Base-by-base conservation (phyloP, 2,113 vertebrate genomes). In the Malaclemys terrapin region DNA sequence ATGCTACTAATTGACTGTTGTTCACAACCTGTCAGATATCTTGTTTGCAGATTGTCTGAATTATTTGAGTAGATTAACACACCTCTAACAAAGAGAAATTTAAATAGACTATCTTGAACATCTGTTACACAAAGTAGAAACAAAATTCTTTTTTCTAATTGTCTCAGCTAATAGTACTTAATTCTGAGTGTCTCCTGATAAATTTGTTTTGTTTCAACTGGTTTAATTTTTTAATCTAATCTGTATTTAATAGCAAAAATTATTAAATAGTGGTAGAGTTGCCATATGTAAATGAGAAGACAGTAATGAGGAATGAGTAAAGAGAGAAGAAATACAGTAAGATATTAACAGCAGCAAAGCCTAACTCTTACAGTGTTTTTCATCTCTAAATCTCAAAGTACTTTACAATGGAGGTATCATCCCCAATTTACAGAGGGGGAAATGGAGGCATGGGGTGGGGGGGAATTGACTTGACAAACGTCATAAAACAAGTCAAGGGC, bases 1-100 rank as follows among this genome's bases (percentile, higher is more conserved):
- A 86, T 53, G 82, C 8, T 95, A 96, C 90, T 95, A 97, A 96
- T 91, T 94, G 94, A 94, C 85, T 94, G 92, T 95, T 97, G 82
- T 97, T 97, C 95, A 91, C 95, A 97, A 94, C 95, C 90, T 96
- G 95, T 96, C 97, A 97, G 88, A 95, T 96, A 85, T 93, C 94
- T 91, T 95, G 95, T 97, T 97, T 96, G 95, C 95, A 96, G 94
- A 96, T 96, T 97, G 97, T 97, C 96, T 96, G 94, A 96, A 95
- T 97, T 97, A 96, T 84, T 93, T 93, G 86, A 96, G 91, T 90
- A 91, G 93, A 93, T 95, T 90, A 96, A 89, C 89, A 87, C 85
- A 97, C 97, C 96, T 97, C 95, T 92, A 96, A 88, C 75, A 95
- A 95, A 97, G 94, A 95, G 27, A 96, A 95, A 93, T 94, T 95